These are phyloP conservation scores for Shargacucullia verbasci DNA, from an alignment of 2,888 invertebrate species.

Conservation along the genomic window DNA sequence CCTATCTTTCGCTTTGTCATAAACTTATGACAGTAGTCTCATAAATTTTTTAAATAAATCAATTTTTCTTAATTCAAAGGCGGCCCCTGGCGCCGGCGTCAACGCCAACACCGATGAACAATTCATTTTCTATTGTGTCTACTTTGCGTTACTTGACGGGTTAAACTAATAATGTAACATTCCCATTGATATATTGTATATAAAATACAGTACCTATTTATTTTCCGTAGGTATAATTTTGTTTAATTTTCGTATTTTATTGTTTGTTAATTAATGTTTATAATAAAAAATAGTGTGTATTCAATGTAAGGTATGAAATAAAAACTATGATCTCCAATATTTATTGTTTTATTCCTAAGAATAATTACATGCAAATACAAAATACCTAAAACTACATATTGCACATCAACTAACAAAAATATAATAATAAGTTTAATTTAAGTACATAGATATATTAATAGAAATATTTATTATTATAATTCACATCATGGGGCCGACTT, in stretches of 20 bases:
- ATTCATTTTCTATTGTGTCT: too few relatives aligned
- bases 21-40: too few relatives aligned
- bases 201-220: background rate
- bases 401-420: conserved; percentile 34
- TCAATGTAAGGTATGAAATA: conserved; percentile 21
- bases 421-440: background rate
- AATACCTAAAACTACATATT: conserved; percentile 44
- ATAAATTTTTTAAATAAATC: too few relatives aligned
- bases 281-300: conserved; percentile 11
- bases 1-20: too few relatives aligned
- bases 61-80: too few relatives aligned
- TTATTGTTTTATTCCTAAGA: conserved; percentile 36
- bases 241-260: too few relatives aligned
- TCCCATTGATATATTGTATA: conserved; percentile 12
- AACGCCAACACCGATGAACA: too few relatives aligned
- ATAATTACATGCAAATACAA: conserved; percentile 5
- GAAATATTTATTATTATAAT: too few relatives aligned
- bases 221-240: background rate
- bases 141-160: too few relatives aligned
- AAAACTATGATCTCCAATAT: conserved; percentile 48
- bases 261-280: conserved; percentile 1
- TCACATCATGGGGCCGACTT: too few relatives aligned
- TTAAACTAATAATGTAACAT: conserved; percentile 2
- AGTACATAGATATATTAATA: too few relatives aligned
- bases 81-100: too few relatives aligned